Percentiles rank a stretch among this genome's conserved stretches.
These are phyloP conservation scores for Pycnonotus jocosus DNA, from an alignment of 2,113 vertebrate genomes.

Conservation along the genomic window DNA sequence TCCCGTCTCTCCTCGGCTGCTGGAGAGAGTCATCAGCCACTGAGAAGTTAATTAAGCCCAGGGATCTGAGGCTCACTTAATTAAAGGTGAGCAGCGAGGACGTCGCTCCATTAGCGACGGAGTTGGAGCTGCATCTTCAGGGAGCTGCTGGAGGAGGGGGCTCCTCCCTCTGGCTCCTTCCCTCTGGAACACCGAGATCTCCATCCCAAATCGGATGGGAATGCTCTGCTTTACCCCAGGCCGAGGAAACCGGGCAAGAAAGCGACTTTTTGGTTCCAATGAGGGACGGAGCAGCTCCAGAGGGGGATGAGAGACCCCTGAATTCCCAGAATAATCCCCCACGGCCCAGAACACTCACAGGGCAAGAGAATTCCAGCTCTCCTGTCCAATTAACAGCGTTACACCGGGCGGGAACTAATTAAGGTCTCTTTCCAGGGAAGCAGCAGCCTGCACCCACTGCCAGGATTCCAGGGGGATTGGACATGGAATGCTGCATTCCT, in stretches of 20 bases:
- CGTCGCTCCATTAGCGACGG: neutral
- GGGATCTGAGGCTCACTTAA: neutral
- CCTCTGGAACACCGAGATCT: accelerated
- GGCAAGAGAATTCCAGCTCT: neutral
- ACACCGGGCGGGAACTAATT: neutral
- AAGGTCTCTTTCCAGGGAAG: conserved; percentile 42
- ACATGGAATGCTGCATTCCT: neutral
- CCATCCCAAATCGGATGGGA: accelerated
- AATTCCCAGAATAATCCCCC: neutral
- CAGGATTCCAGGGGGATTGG: neutral
- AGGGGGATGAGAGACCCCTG: neutral
- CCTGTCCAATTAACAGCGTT: conserved; percentile 42
- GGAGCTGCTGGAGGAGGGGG: neutral
- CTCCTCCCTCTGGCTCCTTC: accelerated
- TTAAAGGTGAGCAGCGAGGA: neutral
- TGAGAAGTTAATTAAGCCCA: neutral
- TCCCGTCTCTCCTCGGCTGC: neutral
- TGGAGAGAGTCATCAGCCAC: neutral
- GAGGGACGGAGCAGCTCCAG: accelerated
- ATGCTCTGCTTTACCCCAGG: accelerated
- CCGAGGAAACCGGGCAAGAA: neutral
- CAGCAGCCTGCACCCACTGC: neutral
- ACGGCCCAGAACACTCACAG: neutral
- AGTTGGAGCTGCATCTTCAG: neutral
- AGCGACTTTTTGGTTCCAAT: accelerated